A percentile compares a stretch with the other conserved stretches of the same genome.
Evolutionary conservation across 2,113 vertebrate genomes (phyloP).

Genomic region (Dryoscopus gambensis): DNA sequence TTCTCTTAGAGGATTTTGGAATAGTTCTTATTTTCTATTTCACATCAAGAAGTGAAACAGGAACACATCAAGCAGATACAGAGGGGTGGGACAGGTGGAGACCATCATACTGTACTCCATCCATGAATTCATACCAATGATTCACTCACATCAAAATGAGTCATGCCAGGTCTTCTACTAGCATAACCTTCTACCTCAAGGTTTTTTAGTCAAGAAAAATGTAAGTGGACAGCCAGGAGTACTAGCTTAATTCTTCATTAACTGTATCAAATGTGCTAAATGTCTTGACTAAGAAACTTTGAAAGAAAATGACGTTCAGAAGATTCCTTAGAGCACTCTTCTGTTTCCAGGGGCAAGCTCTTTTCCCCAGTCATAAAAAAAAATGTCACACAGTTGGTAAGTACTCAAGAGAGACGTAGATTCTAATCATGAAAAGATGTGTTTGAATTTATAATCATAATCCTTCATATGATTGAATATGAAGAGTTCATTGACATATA

Average conservation of each 20-base stretch:
- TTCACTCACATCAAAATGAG: neutral
- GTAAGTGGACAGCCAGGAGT: neutral
- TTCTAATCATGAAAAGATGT: neutral
- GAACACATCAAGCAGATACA: neutral
- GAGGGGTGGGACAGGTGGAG: neutral
- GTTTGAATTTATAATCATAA: conserved; percentile 13
- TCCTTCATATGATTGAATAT: neutral
- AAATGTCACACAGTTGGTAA: neutral
- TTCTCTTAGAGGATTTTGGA: neutral
- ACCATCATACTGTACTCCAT: neutral
- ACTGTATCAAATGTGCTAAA: neutral
- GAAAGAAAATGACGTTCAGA: neutral
- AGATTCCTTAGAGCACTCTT: neutral
- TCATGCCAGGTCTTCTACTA: neutral
- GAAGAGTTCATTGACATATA: neutral
- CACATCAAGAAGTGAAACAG: neutral
- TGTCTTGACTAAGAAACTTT: neutral
- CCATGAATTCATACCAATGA: neutral
- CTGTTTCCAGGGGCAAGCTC: neutral
- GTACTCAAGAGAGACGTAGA: neutral
- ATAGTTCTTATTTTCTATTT: neutral
- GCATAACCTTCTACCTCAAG: neutral
- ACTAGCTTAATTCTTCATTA: neutral
- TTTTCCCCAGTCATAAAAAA: neutral
- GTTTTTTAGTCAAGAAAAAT: neutral